Evolutionary conservation across 2,113 vertebrate species (phyloP).

Genomic region (Nanorana parkeri): DNA sequence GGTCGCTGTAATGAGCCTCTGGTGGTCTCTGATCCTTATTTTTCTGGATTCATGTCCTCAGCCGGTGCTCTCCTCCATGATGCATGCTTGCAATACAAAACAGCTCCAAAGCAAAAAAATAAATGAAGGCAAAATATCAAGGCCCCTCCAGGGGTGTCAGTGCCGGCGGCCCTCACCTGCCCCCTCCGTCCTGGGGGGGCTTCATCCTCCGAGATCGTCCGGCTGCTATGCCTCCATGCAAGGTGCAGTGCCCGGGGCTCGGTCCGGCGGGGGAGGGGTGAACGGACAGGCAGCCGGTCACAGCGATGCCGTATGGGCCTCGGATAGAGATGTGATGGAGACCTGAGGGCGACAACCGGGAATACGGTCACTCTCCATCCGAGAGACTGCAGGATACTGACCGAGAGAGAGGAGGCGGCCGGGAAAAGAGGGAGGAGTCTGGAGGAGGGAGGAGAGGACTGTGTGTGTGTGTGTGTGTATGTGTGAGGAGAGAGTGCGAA

Average conservation of each 20-base stretch:
- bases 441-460: neutral
- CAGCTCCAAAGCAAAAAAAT: too few species aligned
- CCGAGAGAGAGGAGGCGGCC: conserved; percentile 27
- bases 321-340: neutral
- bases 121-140: too few species aligned
- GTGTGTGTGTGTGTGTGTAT: too few species aligned
- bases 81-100: neutral
- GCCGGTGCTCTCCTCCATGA: neutral
- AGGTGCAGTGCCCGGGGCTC: conserved; percentile 36
- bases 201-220: neutral
- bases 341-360: neutral
- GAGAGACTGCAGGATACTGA: conserved; percentile 38
- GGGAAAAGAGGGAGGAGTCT: conserved; percentile 37
- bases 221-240: neutral
- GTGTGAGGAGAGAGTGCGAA: too few species aligned
- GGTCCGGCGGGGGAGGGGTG: neutral
- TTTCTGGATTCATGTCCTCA: conserved; percentile 26
- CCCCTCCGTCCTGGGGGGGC: conserved; percentile 22
- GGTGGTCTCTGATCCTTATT: neutral
- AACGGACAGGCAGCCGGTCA: neutral
- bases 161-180: conserved; percentile 9
- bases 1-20: neutral
- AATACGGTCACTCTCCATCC: conserved; percentile 25
- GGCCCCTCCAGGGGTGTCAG: neutral
- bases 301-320: neutral